Base-by-base conservation (phyloP, 2,113 vertebrate species). In the Scopus umbretta region DNA sequence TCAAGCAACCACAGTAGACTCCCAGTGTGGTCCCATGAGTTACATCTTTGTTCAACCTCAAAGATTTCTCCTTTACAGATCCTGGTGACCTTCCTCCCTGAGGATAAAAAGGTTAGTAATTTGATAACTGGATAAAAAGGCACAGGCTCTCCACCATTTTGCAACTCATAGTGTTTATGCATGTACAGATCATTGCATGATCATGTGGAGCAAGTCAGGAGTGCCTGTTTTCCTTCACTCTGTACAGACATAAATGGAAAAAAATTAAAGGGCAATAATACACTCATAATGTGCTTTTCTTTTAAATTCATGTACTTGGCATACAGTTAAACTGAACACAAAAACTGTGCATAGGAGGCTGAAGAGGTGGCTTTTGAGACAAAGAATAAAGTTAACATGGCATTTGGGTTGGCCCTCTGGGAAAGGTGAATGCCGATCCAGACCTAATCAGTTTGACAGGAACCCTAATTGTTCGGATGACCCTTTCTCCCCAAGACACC, bases 101-200 rank as follows among this genome's bases (percentile, higher is more conserved):
- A 70, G 13, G 32, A 40, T 34, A 61, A 83, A 59, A 67, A 52
- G 1, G 10, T 63, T 52, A n/a, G 11, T 65, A 36, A 38, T 56
- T 8, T 65, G n/a, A 11, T 52, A 68, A 72, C 13, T 56, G 8
- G 5, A 32, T 20, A 47, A 86, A 74, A n/a, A 16, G 22, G 4
- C 21, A 68, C 13, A 63, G 18, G 7, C 5, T 67, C 3, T 53
- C 29, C 10, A 47, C 17, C 3, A 14, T 58, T 81, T 67, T 81
- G 7, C 14, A 55, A 11, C 26, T 45, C 9, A 32, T 40, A 14
- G 10, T 21, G 9, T 65, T 85, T 75, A 27, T 66, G 34, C 16
- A 25, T 16, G 6, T 49, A 10, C 1, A 1, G 34, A 76, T 62
- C 12, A 25, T 32, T 53, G 16, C 1, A 1, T 21, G 12, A 45